Conservation (phyloP, 2,113 vertebrate species). For the Rafetus swinhoei region DNA sequence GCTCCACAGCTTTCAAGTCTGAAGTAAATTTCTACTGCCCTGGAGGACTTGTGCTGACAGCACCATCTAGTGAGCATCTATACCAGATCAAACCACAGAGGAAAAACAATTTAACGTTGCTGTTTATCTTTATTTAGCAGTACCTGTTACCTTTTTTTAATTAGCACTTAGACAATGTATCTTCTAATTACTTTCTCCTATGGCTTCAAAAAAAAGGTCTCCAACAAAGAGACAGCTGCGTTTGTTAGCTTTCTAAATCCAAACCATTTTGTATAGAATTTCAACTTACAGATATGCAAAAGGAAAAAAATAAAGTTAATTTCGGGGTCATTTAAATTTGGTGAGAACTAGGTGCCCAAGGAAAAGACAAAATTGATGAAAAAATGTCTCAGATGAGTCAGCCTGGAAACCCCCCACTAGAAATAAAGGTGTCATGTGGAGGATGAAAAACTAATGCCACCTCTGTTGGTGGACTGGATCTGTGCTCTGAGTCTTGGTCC, state of each 20-base stretch:
- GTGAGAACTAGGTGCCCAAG: background rate
- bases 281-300: background rate
- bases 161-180: conserved; percentile 7
- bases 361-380: background rate
- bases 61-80: background rate
- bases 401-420: background rate
- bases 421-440: background rate
- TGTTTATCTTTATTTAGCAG: conserved; percentile 30
- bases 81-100: background rate
- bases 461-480: background rate
- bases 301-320: background rate
- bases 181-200: conserved; percentile 37
- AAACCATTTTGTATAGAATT: background rate
- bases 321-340: background rate
- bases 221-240: background rate
- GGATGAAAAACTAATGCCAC: background rate
- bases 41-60: background rate
- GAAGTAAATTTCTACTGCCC: too few relatives aligned
- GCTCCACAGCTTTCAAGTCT: too few relatives aligned
- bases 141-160: conserved; percentile 25
- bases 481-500: rapidly evolving
- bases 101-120: conserved; percentile 12
- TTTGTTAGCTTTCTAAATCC: background rate
- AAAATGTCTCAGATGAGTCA: background rate
- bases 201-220: background rate